phyloP scores from a whole-genome alignment of 2,888 invertebrate species.

The Polydrusus pterygomalis region DNA sequence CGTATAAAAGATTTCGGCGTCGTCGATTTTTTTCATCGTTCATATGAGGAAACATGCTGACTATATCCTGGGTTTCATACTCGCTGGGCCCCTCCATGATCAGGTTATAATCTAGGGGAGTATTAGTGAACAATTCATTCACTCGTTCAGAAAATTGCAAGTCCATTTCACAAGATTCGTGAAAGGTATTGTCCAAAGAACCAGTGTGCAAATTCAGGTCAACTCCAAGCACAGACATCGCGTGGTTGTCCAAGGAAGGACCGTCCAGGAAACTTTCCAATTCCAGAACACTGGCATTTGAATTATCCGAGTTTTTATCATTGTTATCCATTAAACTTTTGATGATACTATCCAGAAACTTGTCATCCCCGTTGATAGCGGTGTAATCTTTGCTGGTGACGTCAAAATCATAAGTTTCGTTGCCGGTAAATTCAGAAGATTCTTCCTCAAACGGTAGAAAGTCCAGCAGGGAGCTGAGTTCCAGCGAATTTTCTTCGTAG shows the following conservation, averaged over 20 bases:
- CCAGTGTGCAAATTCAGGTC: slow-evolving; percentile 63
- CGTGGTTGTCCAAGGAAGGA: slow-evolving; percentile 54
- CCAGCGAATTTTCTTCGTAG: slow-evolving; percentile 55
- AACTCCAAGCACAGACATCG: slow-evolving; percentile 65
- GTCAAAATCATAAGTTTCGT: slow-evolving; percentile 47
- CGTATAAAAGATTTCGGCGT: slow-evolving; percentile 69
- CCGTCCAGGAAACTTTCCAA: slow-evolving; percentile 49
- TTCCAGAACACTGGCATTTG: slow-evolving; percentile 31
- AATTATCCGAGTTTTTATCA: slow-evolving; percentile 36
- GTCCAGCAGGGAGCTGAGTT: slow-evolving; percentile 57
- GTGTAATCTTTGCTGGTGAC: slow-evolving; percentile 50
- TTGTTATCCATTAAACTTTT: slow-evolving; percentile 60
- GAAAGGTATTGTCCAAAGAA: slow-evolving; percentile 57
- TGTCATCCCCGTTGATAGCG: slow-evolving; percentile 61
- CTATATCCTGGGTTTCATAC: slow-evolving; percentile 58
- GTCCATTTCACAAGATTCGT: slow-evolving; percentile 61
- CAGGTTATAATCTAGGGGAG: slow-evolving; percentile 59
- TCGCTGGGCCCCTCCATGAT: slow-evolving; percentile 57
- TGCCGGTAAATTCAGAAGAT: slow-evolving; percentile 54
- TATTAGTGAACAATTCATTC: slow-evolving; percentile 62
- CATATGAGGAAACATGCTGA: slow-evolving; percentile 69
- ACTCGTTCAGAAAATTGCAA: slow-evolving; percentile 59
- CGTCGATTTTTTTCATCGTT: slow-evolving; percentile 68
- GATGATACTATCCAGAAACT: slow-evolving; percentile 62
- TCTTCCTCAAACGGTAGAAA: slow-evolving; percentile 60